Percentiles rank a stretch among this genome's conserved stretches.
Conservation (phyloP, 1,140 invertebrate genomes). For the Paraescarpia echinospica region DNA sequence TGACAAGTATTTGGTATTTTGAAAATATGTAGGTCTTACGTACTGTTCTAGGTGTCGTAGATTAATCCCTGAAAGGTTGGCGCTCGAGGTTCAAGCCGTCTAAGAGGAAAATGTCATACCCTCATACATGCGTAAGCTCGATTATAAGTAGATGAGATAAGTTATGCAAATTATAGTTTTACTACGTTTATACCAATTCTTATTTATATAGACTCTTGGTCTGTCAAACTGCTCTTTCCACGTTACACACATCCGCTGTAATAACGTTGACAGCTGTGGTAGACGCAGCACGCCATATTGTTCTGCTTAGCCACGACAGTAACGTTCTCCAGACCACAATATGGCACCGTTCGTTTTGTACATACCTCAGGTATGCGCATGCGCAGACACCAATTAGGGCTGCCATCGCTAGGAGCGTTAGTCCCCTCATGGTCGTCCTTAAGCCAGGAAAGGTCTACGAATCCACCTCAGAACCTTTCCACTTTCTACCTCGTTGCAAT, state of each 20-base stretch:
- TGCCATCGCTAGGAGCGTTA: not conserved
- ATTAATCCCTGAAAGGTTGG: too few relatives aligned
- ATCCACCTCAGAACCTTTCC: not conserved
- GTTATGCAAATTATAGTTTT: too few relatives aligned
- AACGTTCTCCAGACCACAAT: not conserved
- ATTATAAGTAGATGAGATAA: too few relatives aligned
- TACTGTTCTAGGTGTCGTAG: too few relatives aligned
- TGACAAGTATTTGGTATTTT: too few relatives aligned
- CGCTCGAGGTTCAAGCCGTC: too few relatives aligned
- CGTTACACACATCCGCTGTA: not conserved
- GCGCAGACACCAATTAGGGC: not conserved
- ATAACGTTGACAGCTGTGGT: not conserved
- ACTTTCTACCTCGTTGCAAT: not conserved
- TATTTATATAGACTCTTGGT: too few relatives aligned
- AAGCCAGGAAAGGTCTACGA: not conserved
- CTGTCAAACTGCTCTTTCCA: not conserved
- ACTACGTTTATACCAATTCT: too few relatives aligned
- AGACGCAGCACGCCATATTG: not conserved
- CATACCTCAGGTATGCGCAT: not conserved
- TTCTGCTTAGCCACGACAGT: not conserved
- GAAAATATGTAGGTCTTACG: too few relatives aligned
- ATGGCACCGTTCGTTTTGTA: not conserved
- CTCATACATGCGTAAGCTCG: too few relatives aligned
- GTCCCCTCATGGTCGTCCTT: not conserved
- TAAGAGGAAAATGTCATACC: too few relatives aligned